Evolutionary conservation across 2,888 invertebrate genomes (phyloP), one percentile per base, ranked within the genome.

Genomic region (Euphydryas editha): DNA sequence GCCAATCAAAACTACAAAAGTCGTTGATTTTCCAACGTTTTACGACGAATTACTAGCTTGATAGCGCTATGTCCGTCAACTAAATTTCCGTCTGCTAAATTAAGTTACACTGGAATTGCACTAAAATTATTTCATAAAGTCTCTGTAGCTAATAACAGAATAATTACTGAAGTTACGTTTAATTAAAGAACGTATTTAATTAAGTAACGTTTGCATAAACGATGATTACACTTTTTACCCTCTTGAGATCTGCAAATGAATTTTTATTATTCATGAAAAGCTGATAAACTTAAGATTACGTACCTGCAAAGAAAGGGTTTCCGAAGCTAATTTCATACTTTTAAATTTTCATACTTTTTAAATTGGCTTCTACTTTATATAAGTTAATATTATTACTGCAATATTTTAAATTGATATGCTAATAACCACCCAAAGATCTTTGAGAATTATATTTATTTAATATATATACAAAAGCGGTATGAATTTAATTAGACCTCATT

Each of bases 241-340:
- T 36, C 30, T 37, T 24, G 18, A 51, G 24, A 56, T 39, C 42
- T 56, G 39, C 18, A 47, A 49, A 39, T 59, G 39, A 67, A 20
- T 64, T 63, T 63, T 77, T 63, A 65, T 77, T 60, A 77, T 75
- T 70, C 69, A 72, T 67, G 70, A 71, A 63, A 59, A 54, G 46
- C 69, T 75, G 46, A 55, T 58, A 47, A 59, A 58, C n/a, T n/a
- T n/a, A 69, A 68, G 42, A 24, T 62, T 55, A 58, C 60, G 44
- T 56, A 69, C 39, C 39, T 39, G 39, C 37, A 13, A 49, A 15
- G 10, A 1, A 42, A 57, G 13, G 17, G 46, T 6, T 36, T 36
- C 36, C 8, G 36, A 36, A 36, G 8, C 8, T 4, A 6, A 8
- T n/a, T 21, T 18, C n/a, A n/a, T n/a, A n/a, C n/a, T n/a, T n/a